Base-by-base conservation (phyloP, 2,797 vertebrate genomes). In the Danio tinwini region DNA sequence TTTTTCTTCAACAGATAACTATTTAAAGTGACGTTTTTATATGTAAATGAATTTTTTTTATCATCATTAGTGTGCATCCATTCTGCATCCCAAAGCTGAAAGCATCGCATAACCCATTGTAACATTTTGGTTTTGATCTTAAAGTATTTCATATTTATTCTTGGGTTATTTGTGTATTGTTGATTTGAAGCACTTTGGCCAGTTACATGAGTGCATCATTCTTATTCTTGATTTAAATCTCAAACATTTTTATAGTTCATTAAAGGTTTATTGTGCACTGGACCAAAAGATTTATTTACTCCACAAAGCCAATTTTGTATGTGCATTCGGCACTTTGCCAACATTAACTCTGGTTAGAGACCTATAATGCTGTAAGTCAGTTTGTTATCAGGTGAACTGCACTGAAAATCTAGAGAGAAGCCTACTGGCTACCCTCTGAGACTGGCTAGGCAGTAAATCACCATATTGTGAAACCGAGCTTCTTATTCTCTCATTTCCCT, bases 401-500 rank as follows among this genome's bases (percentile, higher is more conserved):
- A 67, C 1, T 13, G 6, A 47, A 65, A 76, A 56, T 56, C 42
- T 40, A 40, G 44, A 47, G 16, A 55, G 63, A 76, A 76, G 47
- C 2, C 13, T 12, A 45, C 12, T 63, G 29, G 40, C 50, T 40
- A 53, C 11, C 40, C 40, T 64, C 56, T 61, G 39, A 45, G 12
- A 55, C 14, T 37, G 39, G 58, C 45, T 19, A 56, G 69, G 61
- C 59, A 49, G 47, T 39, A 56, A 56, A 82, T 77, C 44, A 37
- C 37, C 0, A n/a, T 8, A 68, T 61, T 58, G 62, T 64, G 29
- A 65, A 76, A 77, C 62, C 10, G 14, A n/a, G 50, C 42, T 70
- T 77, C 59, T 50, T 64, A 64, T 56, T 77, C 70, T 82, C n/a
- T 71, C 21, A 78, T 73, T 82, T 78, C 68, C 61, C 37, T 67